These are phyloP conservation scores for Penaeus vannamei DNA, from an alignment of 1,140 invertebrate species.

Conservation along the genomic window DNA sequence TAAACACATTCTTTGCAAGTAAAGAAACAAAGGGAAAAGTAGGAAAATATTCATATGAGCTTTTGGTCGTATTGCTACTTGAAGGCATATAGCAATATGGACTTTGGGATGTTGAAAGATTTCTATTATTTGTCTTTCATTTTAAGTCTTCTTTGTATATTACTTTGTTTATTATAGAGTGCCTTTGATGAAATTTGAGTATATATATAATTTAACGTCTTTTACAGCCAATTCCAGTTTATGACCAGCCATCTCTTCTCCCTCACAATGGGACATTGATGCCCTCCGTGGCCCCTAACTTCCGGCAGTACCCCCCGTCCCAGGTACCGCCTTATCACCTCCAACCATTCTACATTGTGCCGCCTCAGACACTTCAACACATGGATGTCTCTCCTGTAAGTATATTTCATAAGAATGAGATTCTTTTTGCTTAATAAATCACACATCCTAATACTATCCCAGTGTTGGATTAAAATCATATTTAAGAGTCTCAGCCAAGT, in stretches of 20 bases:
- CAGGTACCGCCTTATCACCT: conserved; percentile 49
- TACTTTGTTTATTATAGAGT: too few relatives aligned
- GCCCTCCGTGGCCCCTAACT: conserved; percentile 49
- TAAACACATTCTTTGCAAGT: too few relatives aligned
- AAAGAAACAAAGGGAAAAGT: too few relatives aligned
- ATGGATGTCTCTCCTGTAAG: conserved; percentile 55
- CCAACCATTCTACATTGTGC: conserved; percentile 59
- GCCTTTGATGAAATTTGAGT: too few relatives aligned
- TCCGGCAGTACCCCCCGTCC: conserved; percentile 51
- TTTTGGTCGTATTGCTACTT: too few relatives aligned
- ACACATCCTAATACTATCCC: neutral
- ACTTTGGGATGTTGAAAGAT: too few relatives aligned
- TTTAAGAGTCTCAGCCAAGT: too few relatives aligned
- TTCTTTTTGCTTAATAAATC: neutral
- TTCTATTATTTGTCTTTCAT: too few relatives aligned
- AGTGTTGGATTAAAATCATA: too few relatives aligned
- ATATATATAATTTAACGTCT: neutral
- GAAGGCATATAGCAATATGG: too few relatives aligned
- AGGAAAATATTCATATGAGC: too few relatives aligned
- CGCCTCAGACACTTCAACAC: conserved; percentile 44
- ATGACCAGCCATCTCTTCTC: conserved; percentile 53
- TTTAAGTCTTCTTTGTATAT: too few relatives aligned
- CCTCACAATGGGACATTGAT: conserved; percentile 53
- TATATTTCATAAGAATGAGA: neutral
- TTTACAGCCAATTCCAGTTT: conserved; percentile 55